phyloP scores from a whole-genome alignment of 2,113 vertebrate genomes.

The Pomatostomus ruficeps region DNA sequence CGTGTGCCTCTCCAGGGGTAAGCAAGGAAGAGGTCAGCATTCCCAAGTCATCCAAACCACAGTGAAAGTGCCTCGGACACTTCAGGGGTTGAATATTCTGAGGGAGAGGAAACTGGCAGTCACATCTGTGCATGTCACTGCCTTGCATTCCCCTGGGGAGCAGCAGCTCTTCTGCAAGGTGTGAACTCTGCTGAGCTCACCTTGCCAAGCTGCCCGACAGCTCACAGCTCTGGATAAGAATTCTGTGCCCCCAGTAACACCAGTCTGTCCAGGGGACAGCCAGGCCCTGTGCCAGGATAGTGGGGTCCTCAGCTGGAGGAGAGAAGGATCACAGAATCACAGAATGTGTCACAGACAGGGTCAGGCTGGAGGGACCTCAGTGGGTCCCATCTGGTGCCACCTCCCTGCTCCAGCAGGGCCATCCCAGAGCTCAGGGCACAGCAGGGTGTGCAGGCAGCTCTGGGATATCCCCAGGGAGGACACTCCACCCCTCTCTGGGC shows the following conservation, averaged over 20 bases:
- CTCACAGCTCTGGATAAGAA: background rate
- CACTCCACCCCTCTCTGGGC: background rate
- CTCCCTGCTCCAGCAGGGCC: background rate
- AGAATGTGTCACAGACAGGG: no score
- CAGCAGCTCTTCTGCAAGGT: background rate
- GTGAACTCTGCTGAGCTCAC: background rate
- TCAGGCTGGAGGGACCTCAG: background rate
- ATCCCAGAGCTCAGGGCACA: background rate
- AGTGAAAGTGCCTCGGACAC: background rate
- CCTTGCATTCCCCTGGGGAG: background rate
- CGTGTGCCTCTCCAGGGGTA: background rate
- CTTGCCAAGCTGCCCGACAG: background rate
- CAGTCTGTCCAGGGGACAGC: background rate
- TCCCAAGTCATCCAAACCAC: background rate
- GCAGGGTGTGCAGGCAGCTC: background rate
- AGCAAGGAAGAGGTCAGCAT: background rate
- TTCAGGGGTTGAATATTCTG: fast-evolving
- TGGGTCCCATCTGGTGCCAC: background rate
- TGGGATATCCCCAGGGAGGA: background rate
- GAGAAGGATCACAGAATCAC: background rate
- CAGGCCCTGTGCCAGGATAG: background rate
- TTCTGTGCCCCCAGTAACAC: background rate
- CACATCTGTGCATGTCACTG: background rate
- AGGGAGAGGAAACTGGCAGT: background rate
- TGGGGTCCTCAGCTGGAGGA: background rate